Base-by-base conservation (phyloP, 2,797 vertebrate species). In the Antrozous pallidus region DNA sequence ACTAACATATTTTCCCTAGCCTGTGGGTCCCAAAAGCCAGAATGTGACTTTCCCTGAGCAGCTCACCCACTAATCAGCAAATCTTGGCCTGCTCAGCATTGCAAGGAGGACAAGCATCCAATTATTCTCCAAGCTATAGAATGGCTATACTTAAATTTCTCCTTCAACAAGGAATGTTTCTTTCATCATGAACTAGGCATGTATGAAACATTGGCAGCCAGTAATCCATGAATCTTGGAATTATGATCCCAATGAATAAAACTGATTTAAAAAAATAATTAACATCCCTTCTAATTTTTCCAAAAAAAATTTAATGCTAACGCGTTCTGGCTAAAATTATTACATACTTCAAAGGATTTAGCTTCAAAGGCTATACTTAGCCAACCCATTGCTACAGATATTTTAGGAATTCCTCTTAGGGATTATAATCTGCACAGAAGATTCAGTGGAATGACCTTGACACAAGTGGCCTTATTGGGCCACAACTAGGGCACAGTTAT, bases 371-470 rank as follows among this genome's bases (percentile, higher is more conserved):
- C 22, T 56, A 8, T 85, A 78, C 8, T 84, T 93, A 81, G 31
- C 63, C 22, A 33, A 54, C 20, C 40, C 83, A 4, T 77, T 42
- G 38, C 61, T 91, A 91, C 26, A 88, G 36, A 67, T 70, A 91
- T 80, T 61, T 92, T 40, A 73, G 42, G 58, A 85, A 93, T 86
- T 82, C 28, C 42, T 75, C 36, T 80, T 81, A 79, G 40, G 63
- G 24, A 47, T 94, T 93, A 51, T 82, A 82, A 82, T 87, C 93
- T 94, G 63, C 24, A 70, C 54, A 84, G 45, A 70, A 45, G 20
- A 79, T 31, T 95, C 80, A 91, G 49, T 67, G 65, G 58, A 28
- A 58, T 33, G 73, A 71, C 47, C 26, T 67, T 81, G 73, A 85
- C 61, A 56, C 42, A 63, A 61, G 10, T 79, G 26, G 42, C 61